Base-by-base conservation (phyloP, 35 echinoderm and acorn worm genomes). In the Ophioderma brevispina region DNA sequence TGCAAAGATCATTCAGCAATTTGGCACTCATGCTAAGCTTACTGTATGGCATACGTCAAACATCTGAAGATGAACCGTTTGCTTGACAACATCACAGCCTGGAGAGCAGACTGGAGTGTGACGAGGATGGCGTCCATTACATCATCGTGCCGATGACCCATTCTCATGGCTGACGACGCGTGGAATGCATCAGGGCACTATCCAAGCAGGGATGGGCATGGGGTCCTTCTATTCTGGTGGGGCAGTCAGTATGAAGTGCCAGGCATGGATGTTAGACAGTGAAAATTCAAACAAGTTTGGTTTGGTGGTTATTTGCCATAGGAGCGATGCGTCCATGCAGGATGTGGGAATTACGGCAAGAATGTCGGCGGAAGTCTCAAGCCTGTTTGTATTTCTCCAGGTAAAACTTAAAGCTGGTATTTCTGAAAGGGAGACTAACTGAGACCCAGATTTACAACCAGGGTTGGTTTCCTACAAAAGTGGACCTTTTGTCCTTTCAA, bases 351-450 rank as follows among this genome's bases (percentile, higher is more conserved):
- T 79, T 97, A 98, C 87, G 86, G 88, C 33, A 94, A 89, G 25
- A 94, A 93, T 87, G 92, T 98, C 32, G 96, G 96, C 3, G 96
- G 96, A 8, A 98, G 96, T 76, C 64, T 98, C 30, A 98, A 98
- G 80, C 96, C 96, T 81, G 96, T 98, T 14, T 82, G 76, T 56
- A 93, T 98, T 76, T 75, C 52, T 78, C 92, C 92, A 89, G 96
- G 96, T 98, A 78, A 84, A 87, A 78, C 8, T 8, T 52, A 52
- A 52, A 21, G 46, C 8, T 52, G n/a, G n/a, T n/a, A n/a, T n/a
- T n/a, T n/a, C n/a, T n/a, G n/a, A n/a, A n/a, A n/a, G n/a, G n/a
- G n/a, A n/a, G n/a, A n/a, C n/a, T n/a, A n/a, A n/a, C n/a, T n/a
- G n/a, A n/a, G n/a, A n/a, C n/a, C n/a, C n/a, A n/a, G n/a, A n/a